These are phyloP conservation scores for Myotis vivesi DNA, from an alignment of 2,797 vertebrate genomes.

Conservation along the genomic window DNA sequence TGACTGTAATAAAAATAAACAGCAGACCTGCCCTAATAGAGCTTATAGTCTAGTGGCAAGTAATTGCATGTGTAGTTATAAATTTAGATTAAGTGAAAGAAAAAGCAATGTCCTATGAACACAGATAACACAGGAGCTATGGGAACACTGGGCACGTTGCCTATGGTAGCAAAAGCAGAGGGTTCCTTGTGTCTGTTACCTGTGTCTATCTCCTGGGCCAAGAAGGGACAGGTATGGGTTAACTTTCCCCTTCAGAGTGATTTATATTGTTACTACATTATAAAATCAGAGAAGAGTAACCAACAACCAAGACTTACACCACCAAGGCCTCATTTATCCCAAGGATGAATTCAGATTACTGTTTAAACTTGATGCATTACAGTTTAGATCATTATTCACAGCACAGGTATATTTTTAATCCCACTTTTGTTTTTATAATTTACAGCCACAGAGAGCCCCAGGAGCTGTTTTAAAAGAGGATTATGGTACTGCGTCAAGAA, in stretches of 20 bases:
- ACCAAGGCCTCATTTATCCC: slow-evolving; percentile 45
- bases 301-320: neutral
- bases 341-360: neutral
- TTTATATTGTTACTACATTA: slow-evolving; percentile 12
- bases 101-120: neutral
- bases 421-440: slow-evolving; percentile 61
- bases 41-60: neutral
- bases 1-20: neutral
- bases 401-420: slow-evolving; percentile 47
- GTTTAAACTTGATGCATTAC: slow-evolving; percentile 46
- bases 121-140: neutral
- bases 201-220: neutral
- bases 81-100: neutral
- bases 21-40: neutral
- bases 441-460: slow-evolving; percentile 15
- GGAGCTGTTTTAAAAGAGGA: slow-evolving; percentile 65
- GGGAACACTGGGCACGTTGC: no score
- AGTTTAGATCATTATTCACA: slow-evolving; percentile 55
- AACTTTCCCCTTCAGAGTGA: slow-evolving; percentile 5
- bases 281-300: neutral
- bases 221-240: neutral
- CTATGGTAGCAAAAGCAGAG: neutral
- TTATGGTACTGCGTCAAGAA: slow-evolving; percentile 62
- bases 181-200: neutral
- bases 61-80: neutral